These are phyloP conservation scores for Dermolepida albohirtum DNA, from an alignment of 2,888 invertebrate species.

Conservation along the genomic window DNA sequence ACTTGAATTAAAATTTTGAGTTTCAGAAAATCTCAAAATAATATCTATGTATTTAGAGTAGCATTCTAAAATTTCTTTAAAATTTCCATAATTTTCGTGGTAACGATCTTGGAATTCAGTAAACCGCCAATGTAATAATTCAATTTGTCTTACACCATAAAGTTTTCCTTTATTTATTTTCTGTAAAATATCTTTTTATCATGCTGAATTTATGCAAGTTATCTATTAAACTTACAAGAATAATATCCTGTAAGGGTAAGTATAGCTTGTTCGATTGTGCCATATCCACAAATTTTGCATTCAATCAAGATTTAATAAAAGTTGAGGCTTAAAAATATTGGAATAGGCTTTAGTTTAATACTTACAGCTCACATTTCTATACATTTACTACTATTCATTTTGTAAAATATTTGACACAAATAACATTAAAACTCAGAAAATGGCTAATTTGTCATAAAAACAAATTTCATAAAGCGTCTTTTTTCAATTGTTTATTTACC, in stretches of 20 bases:
- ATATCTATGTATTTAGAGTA: constrained; percentile 28
- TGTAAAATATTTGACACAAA: not conserved
- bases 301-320: too few relatives aligned
- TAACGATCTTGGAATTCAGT: constrained; percentile 8
- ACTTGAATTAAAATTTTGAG: not conserved
- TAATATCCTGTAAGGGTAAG: not conserved
- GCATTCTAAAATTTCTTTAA: constrained; percentile 24
- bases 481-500: not conserved
- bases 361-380: not conserved
- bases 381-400: not conserved
- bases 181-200: not conserved
- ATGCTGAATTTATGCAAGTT: not conserved
- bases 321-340: not conserved
- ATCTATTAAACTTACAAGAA: constrained; percentile 8
- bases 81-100: constrained; percentile 3
- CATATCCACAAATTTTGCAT: not conserved
- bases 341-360: not conserved
- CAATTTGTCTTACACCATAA: not conserved
- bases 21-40: constrained; percentile 27
- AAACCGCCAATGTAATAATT: constrained; percentile 20
- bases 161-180: constrained; percentile 6
- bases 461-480: constrained; percentile 22
- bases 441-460: constrained; percentile 22
- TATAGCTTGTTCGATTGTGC: not conserved
- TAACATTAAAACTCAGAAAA: not conserved